Percentiles rank a stretch among this genome's conserved stretches.
These are phyloP conservation scores for Hyposoter didymator DNA, from an alignment of 2,888 invertebrate species.

Conservation along the genomic window DNA sequence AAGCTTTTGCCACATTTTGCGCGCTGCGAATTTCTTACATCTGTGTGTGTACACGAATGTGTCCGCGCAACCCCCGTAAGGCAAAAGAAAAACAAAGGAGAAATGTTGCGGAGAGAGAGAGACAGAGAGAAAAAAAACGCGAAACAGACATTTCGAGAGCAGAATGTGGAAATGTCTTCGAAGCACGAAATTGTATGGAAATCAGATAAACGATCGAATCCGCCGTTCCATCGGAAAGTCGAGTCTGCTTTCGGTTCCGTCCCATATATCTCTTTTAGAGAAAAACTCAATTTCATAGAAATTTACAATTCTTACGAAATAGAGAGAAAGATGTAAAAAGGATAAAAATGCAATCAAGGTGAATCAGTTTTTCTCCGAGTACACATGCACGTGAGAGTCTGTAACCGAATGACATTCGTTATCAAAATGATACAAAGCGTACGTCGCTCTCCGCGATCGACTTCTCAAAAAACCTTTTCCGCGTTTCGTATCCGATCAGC, in stretches of 20 bases:
- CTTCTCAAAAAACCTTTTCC: neutral
- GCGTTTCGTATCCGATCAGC: neutral
- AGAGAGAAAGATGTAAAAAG: neutral
- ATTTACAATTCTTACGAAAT: conserved; percentile 23
- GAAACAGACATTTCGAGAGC: neutral
- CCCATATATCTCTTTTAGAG: neutral
- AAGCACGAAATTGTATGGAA: conserved; percentile 41
- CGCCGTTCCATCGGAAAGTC: neutral
- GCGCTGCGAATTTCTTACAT: conserved; percentile 1
- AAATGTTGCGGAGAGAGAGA: neutral
- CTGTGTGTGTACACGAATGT: neutral
- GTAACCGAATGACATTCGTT: neutral
- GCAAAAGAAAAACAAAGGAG: neutral
- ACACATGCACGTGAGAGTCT: neutral
- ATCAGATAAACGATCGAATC: conserved; percentile 41
- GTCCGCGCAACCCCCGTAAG: neutral
- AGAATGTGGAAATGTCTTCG: conserved; percentile 29
- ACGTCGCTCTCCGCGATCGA: neutral
- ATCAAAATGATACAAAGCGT: neutral
- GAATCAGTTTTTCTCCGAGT: neutral
- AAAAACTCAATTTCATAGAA: conserved; percentile 15
- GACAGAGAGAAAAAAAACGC: neutral
- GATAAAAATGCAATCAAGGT: neutral
- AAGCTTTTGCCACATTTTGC: conserved; percentile 55
- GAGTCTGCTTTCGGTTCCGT: neutral